Base-by-base conservation (phyloP, 2,888 invertebrate species). In the Ophion costatus region DNA sequence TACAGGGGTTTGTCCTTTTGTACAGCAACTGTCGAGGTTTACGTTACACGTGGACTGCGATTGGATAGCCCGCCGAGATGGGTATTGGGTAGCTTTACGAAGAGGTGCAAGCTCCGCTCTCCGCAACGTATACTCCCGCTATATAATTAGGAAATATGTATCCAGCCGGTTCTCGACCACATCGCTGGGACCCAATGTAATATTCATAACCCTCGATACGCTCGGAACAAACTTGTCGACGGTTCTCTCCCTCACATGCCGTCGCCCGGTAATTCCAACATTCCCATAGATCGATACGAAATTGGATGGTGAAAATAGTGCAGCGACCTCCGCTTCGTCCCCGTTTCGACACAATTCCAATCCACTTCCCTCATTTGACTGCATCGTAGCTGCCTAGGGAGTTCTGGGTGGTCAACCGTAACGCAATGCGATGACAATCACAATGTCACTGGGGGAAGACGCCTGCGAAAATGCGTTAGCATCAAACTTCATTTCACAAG, bases 161-260 rank as follows among this genome's bases (percentile, higher is more conserved):
- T 82, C 73, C 66, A 79, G 45, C 64, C 70, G 67, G 73, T 80
- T 45, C 73, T 33, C 77, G 69, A 63, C 82, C 74, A 78, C 83
- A 63, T 61, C 80, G 77, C 77, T 66, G 29, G 77, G 74, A 76
- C 82, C 67, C 85, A 38, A 85, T 85, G 83, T 80, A 85, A 85
- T 85, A 85, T 85, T 85, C 85, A 85, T 85, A 85, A 85, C 82
- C 80, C 83, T 85, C 85, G 85, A 85, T 85, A 82, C 76, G 85
- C 80, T 85, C 61, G 70, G 85, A 80, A 83, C 83, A 83, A 83
- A 85, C 82, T 85, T 82, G 85, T 83, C 83, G 76, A 74, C 80
- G 70, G 57, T 67, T 70, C 73, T 80, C 79, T 79, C 33, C 63
- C 64, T 71, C 61, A 17, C 69, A 45, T 14, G 7, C 20, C 59